These are phyloP conservation scores for Troglohyphantes excavatus DNA, from an alignment of 2,888 invertebrate genomes.

Conservation along the genomic window DNA sequence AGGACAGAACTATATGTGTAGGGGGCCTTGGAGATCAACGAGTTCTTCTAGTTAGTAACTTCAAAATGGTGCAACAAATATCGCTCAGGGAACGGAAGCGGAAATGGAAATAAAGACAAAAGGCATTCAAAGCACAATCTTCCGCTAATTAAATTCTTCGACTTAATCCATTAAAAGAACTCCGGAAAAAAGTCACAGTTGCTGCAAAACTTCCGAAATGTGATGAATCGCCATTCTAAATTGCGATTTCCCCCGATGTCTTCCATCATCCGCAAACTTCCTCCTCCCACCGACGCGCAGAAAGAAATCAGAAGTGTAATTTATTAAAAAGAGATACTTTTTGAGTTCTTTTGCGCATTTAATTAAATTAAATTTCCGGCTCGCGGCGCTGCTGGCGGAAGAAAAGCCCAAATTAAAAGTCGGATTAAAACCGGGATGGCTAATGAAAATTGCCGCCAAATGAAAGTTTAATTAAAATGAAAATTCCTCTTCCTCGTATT, in stretches of 20 bases:
- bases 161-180: not conserved
- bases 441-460: not conserved
- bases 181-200: not conserved
- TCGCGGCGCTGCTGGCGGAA: not conserved
- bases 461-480: conserved; percentile 9
- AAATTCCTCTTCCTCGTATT: not conserved
- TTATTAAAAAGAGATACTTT: conserved; percentile 9
- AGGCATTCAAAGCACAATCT: too few species aligned
- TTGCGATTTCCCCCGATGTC: not conserved
- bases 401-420: conserved; percentile 5
- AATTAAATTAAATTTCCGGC: conserved; percentile 4
- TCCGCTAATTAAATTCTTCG: not conserved
- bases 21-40: too few species aligned
- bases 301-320: conserved; percentile 1
- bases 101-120: too few species aligned
- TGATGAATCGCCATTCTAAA: not conserved
- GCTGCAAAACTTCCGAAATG: not conserved
- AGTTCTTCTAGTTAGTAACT: too few species aligned
- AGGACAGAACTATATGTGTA: too few species aligned
- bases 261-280: not conserved
- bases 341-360: conserved; percentile 1
- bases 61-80: too few species aligned
- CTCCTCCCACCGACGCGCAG: not conserved
- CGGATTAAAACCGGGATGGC: not conserved
- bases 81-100: too few species aligned